Conservation (phyloP, 2,113 vertebrate genomes). For the Emydocephalus ijimae region DNA sequence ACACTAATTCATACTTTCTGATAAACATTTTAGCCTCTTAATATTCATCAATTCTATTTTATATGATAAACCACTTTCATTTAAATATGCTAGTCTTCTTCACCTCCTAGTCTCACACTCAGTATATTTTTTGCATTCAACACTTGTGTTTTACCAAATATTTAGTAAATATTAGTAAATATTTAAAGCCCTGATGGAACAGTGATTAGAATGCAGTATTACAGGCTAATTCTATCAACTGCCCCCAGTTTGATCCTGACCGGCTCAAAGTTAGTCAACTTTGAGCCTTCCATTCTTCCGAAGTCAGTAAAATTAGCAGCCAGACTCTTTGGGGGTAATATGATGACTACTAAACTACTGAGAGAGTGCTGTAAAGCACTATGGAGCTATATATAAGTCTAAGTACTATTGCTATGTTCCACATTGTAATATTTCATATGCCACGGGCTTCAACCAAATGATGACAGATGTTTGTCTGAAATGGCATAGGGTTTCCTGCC, state of each 20-base stretch:
- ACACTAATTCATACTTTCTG: not conserved
- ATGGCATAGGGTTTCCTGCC: too few relatives aligned
- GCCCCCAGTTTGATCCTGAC: too few relatives aligned
- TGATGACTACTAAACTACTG: too few relatives aligned
- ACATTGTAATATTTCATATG: not conserved
- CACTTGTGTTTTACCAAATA: not conserved
- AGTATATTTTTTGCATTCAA: not conserved
- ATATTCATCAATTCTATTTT: not conserved
- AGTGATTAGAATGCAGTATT: too few relatives aligned
- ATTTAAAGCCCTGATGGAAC: too few relatives aligned
- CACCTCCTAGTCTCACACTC: not conserved
- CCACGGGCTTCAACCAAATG: not conserved
- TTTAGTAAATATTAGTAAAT: not conserved
- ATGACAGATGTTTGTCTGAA: not conserved
- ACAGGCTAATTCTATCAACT: too few relatives aligned
- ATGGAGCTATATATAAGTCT: too few relatives aligned
- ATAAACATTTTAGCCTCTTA: not conserved
- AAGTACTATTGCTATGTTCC: not conserved
- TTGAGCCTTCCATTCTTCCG: too few relatives aligned
- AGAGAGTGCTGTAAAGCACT: too few relatives aligned
- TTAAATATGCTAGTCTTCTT: not conserved
- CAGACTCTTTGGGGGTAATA: too few relatives aligned
- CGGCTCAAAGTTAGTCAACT: too few relatives aligned
- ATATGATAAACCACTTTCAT: not conserved
- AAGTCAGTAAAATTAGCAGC: too few relatives aligned